Evolutionary conservation across 2,113 vertebrate genomes (phyloP).

Genomic region (Bucco capensis): DNA sequence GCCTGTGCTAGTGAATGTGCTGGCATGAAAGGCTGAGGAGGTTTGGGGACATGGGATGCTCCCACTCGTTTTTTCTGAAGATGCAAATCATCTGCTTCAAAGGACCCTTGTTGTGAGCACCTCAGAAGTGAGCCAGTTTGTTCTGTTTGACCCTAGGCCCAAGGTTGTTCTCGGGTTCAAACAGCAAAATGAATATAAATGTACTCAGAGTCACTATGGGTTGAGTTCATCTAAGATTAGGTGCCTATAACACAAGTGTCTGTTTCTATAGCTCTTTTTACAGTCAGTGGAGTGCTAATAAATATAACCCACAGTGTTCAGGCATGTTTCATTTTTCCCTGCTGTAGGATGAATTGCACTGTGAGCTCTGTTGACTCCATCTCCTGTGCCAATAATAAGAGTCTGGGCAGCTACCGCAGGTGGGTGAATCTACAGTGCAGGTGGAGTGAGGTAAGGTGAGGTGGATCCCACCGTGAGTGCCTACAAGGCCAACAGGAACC

Average conservation of each 20-base stretch:
- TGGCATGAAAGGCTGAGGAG: neutral
- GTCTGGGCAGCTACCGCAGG: neutral
- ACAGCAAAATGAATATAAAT: neutral
- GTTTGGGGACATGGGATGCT: neutral
- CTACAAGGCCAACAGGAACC: neutral
- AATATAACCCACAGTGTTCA: neutral
- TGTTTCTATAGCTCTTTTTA: neutral
- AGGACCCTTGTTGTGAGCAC: neutral
- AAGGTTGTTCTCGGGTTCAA: neutral
- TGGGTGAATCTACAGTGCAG: neutral
- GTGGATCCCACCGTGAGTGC: neutral
- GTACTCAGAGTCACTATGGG: neutral
- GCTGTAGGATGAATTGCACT: neutral
- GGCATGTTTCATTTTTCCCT: neutral
- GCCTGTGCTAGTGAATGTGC: neutral
- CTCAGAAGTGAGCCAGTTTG: neutral
- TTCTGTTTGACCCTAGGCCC: neutral
- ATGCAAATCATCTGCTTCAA: neutral
- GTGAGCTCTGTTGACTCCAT: neutral
- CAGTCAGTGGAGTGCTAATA: neutral
- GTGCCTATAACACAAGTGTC: neutral
- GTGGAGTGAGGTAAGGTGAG: neutral
- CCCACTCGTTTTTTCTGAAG: neutral
- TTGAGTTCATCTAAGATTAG: neutral
- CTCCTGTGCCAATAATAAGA: accelerated